phyloP scores from a whole-genome alignment of 2,797 vertebrate species.

The Acanthis flammea region DNA sequence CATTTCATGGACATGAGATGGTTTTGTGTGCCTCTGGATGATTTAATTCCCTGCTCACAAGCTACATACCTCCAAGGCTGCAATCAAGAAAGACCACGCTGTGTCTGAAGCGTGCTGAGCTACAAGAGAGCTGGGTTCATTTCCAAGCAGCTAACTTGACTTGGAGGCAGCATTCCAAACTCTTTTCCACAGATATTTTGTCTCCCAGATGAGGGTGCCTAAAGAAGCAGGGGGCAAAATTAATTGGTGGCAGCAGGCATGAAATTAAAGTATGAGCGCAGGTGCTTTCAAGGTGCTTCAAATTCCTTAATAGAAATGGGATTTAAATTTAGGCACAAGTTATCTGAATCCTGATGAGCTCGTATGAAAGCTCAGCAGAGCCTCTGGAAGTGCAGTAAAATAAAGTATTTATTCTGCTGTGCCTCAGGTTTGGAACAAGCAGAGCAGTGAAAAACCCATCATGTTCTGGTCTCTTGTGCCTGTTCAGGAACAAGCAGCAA shows the following conservation, averaged over 20 bases:
- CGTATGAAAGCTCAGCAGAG: neutral
- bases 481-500: neutral
- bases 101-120: neutral
- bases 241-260: neutral
- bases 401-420: neutral
- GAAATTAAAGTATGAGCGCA: neutral
- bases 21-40: neutral
- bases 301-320: neutral
- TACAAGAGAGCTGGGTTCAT: neutral
- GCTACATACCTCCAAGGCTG: neutral
- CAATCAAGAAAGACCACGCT: accelerated
- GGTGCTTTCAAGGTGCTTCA: neutral
- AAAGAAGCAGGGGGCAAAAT: neutral
- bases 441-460: neutral
- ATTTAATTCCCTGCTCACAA: neutral
- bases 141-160: neutral
- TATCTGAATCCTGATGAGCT: neutral
- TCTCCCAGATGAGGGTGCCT: neutral
- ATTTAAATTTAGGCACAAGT: neutral
- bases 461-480: neutral
- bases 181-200: neutral
- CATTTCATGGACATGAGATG: neutral
- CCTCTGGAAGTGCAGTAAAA: neutral
- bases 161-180: neutral
- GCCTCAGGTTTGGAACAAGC: neutral